phyloP scores from a whole-genome alignment of 2,888 invertebrate genomes.

The Mythimna ferrago region DNA sequence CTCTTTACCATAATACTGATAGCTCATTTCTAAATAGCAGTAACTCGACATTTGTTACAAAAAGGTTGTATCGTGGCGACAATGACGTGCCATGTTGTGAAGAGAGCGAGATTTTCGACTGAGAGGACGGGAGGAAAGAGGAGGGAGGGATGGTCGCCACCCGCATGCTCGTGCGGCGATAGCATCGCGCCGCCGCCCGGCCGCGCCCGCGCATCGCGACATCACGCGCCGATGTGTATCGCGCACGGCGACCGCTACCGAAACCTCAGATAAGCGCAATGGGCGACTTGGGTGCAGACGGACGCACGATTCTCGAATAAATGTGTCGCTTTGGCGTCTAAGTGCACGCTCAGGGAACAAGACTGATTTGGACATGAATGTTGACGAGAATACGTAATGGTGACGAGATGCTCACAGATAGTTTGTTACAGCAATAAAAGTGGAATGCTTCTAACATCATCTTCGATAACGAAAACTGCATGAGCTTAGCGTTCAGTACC shows the following conservation, averaged over 20 bases:
- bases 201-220: conserved; percentile 79
- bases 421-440: conserved; percentile 45
- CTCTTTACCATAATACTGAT: not conserved
- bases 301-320: conserved; percentile 86
- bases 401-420: conserved; percentile 56
- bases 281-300: conserved; percentile 70
- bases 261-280: conserved; percentile 71
- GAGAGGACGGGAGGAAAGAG: conserved; percentile 29
- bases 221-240: conserved; percentile 86
- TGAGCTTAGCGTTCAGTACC: not conserved
- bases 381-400: conserved; percentile 61
- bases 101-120: conserved; percentile 26
- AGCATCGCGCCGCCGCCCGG: conserved; percentile 76
- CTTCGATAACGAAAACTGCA: not conserved
- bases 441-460: conserved; percentile 33
- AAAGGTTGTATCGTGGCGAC: conserved; percentile 32
- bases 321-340: conserved; percentile 76
- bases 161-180: conserved; percentile 79
- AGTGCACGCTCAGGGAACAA: conserved; percentile 66
- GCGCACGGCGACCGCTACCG: conserved; percentile 73
- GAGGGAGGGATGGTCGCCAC: conserved; percentile 60
- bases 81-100: conserved; percentile 54
- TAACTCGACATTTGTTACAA: conserved; percentile 18
- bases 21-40: not conserved
- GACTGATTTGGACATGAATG: conserved; percentile 63